These are phyloP conservation scores for Vireo griseus DNA, from an alignment of 2,797 vertebrate genomes.

Conservation along the genomic window DNA sequence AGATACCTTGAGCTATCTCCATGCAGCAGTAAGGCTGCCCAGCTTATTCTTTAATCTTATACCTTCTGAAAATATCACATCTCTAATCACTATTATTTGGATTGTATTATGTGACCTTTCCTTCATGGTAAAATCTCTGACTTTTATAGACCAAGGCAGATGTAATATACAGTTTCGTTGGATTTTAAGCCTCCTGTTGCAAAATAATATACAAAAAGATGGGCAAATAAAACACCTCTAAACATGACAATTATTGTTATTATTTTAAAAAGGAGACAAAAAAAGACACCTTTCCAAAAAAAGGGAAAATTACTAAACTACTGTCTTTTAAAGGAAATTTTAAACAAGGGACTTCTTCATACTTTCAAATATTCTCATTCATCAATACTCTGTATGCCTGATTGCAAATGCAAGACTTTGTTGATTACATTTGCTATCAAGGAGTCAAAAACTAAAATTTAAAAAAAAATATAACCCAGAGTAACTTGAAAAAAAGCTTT, in stretches of 20 bases:
- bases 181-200: neutral
- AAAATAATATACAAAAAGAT: neutral
- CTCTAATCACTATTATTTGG: neutral
- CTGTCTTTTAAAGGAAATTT: neutral
- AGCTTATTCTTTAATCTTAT: neutral
- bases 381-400: neutral
- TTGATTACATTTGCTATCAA: neutral
- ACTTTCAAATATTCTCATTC: neutral
- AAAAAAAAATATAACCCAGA: neutral
- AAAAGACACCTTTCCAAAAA: fast-evolving
- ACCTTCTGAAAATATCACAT: neutral
- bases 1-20: neutral
- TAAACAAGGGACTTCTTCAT: neutral
- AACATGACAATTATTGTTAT: neutral
- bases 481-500: neutral
- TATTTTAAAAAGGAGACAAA: neutral
- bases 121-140: neutral
- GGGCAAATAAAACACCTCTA: neutral
- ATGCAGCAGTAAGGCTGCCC: neutral
- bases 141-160: neutral
- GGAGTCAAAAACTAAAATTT: neutral
- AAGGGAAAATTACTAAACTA: neutral
- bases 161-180: neutral
- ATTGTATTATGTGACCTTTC: neutral
- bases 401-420: neutral